These are phyloP conservation scores for Psittacula derbiana DNA, from an alignment of 2,797 vertebrate species.

Conservation along the genomic window DNA sequence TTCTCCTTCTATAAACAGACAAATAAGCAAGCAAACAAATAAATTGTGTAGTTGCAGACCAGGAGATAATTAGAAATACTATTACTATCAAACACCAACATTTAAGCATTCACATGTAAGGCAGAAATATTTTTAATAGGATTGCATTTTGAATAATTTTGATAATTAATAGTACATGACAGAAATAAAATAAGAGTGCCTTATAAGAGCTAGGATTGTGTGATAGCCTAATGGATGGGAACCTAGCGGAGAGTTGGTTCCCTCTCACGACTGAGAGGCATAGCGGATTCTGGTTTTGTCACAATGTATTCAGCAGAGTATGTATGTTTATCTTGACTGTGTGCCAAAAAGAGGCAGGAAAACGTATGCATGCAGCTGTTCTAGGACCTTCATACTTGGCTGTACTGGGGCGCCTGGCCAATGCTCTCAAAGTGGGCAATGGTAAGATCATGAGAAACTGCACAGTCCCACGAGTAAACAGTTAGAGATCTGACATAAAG, in stretches of 20 bases:
- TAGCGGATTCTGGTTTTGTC: background rate
- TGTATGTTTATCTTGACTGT: background rate
- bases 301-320: background rate
- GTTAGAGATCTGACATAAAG: background rate
- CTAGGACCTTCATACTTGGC: background rate
- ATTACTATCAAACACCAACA: background rate
- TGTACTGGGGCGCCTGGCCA: background rate
- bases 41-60: background rate
- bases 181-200: background rate
- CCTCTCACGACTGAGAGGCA: background rate
- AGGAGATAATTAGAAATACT: background rate
- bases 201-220: background rate
- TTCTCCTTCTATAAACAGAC: background rate
- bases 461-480: fast-evolving
- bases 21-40: background rate
- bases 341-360: background rate
- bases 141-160: background rate
- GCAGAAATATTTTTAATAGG: background rate
- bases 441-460: background rate
- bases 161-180: background rate
- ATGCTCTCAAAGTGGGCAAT: background rate
- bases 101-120: background rate
- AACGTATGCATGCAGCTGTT: background rate
- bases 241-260: background rate
- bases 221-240: background rate